Evolutionary conservation across 2,888 invertebrate species (phyloP).

Genomic region (Tipula vernalis): DNA sequence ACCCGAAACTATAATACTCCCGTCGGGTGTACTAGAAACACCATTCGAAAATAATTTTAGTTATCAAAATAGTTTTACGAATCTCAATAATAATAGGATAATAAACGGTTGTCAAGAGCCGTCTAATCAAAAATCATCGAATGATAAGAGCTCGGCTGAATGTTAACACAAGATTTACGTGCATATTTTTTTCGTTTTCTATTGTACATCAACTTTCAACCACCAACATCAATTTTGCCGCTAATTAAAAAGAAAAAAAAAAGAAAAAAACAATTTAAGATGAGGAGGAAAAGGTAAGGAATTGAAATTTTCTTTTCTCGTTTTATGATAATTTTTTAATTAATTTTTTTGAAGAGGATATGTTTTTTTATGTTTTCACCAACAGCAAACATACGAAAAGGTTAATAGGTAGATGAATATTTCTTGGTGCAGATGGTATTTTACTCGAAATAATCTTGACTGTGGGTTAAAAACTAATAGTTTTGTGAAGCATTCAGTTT

Average conservation of each 20-base stretch:
- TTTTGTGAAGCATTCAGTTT: too few relatives aligned
- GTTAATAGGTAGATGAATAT: not conserved
- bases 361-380: not conserved
- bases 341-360: not conserved
- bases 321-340: not conserved
- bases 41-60: slow-evolving; percentile 15
- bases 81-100: not conserved
- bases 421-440: not conserved
- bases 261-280: not conserved
- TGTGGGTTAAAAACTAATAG: not conserved
- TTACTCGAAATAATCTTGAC: not conserved
- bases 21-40: slow-evolving; percentile 18
- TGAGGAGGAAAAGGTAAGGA: not conserved
- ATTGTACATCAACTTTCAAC: not conserved
- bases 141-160: not conserved
- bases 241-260: not conserved
- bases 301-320: not conserved
- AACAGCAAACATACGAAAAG: not conserved
- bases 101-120: not conserved
- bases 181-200: not conserved
- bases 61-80: not conserved
- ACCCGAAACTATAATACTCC: slow-evolving; percentile 15
- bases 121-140: not conserved
- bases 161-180: not conserved
- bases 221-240: not conserved